Evolutionary conservation across 2,888 invertebrate species (phyloP).

Genomic region (Melanophora roralis): DNA sequence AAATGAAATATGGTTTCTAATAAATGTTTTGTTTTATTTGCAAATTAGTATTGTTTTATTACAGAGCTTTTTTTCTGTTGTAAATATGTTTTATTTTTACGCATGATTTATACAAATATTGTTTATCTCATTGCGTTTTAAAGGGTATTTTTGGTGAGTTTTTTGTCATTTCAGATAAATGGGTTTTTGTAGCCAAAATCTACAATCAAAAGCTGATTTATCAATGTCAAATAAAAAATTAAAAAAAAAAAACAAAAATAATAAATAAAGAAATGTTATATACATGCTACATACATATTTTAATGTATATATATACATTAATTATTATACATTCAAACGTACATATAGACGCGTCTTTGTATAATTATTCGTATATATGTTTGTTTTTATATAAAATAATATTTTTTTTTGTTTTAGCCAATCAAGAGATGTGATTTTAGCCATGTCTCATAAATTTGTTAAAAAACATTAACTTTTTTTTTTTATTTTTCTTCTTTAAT

Average conservation of each 20-base stretch:
- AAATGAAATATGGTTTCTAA: constrained; percentile 47
- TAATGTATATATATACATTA: too few relatives aligned
- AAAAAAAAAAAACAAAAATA: background rate
- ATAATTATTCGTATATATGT: too few relatives aligned
- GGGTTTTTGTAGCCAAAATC: constrained; percentile 72
- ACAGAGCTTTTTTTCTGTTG: constrained; percentile 9
- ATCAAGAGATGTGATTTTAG: constrained; percentile 1
- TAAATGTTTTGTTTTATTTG: constrained; percentile 34
- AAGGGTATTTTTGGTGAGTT: constrained; percentile 47
- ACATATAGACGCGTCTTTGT: too few relatives aligned
- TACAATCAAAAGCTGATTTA: constrained; percentile 75
- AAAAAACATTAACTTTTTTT: constrained; percentile 16
- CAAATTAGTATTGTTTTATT: constrained; percentile 24
- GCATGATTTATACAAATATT: constrained; percentile 40
- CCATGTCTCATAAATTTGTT: constrained; percentile 41
- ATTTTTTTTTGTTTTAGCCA: constrained; percentile 7
- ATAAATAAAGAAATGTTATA: too few relatives aligned
- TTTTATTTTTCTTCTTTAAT: background rate
- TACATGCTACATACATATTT: too few relatives aligned
- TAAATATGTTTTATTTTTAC: constrained; percentile 34
- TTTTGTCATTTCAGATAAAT: constrained; percentile 64
- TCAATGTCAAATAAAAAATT: constrained; percentile 69
- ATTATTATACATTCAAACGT: background rate
- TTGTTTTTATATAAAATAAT: too few relatives aligned
- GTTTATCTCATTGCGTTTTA: constrained; percentile 17